A percentile compares a stretch with the other conserved stretches of the same genome.
Conservation (phyloP, 2,888 invertebrate genomes). For the Eupithecia tripunctaria region DNA sequence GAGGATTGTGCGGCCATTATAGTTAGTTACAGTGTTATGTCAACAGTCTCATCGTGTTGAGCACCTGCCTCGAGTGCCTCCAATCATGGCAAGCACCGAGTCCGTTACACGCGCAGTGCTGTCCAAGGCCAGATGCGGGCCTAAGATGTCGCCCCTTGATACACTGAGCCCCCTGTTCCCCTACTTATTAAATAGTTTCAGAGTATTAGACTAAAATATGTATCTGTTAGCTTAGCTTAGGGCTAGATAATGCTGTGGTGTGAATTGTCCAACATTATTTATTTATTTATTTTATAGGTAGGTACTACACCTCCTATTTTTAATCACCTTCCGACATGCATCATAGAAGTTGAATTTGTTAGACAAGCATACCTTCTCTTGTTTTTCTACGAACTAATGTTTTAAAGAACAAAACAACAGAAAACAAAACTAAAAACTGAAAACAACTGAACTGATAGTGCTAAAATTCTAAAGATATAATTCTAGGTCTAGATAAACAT, state of each 20-base stretch:
- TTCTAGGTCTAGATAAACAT: not conserved
- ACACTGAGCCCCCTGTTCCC: too few relatives aligned
- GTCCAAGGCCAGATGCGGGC: constrained; percentile 48
- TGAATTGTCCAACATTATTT: too few relatives aligned
- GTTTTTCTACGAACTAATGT: too few relatives aligned
- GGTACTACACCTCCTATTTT: too few relatives aligned
- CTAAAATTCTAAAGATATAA: not conserved
- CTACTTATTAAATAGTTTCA: too few relatives aligned
- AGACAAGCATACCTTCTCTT: not conserved
- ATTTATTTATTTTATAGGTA: too few relatives aligned
- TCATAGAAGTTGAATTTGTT: not conserved
- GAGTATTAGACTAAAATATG: too few relatives aligned
- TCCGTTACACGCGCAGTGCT: not conserved
- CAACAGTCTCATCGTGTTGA: not conserved
- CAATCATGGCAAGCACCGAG: not conserved
- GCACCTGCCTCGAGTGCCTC: not conserved
- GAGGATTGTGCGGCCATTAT: not conserved
- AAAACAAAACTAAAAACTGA: too few relatives aligned
- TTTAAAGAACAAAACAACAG: too few relatives aligned
- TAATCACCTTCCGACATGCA: too few relatives aligned
- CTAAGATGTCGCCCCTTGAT: constrained; percentile 45
- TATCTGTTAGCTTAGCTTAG: too few relatives aligned
- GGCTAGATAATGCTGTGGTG: too few relatives aligned
- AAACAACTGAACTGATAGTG: not conserved
- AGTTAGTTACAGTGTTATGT: constrained; percentile 61